phyloP scores from a whole-genome alignment of 1,140 invertebrate genomes.

The Lepidurus apus region DNA sequence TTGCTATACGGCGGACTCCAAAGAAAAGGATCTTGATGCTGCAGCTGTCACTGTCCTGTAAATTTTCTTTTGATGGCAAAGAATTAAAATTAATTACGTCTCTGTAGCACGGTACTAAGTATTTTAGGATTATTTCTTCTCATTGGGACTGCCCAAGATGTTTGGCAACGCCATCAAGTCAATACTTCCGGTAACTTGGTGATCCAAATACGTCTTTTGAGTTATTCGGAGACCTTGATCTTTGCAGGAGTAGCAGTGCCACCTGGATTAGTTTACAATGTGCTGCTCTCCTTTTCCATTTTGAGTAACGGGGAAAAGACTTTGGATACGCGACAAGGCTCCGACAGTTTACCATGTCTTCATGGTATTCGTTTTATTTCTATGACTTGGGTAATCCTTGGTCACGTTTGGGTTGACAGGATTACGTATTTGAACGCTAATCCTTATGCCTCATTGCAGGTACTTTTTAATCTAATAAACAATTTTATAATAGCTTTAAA shows the following conservation, averaged over 20 bases:
- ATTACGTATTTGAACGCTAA: slow-evolving; percentile 19
- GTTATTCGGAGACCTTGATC: neutral
- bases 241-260: neutral
- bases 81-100: neutral
- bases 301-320: slow-evolving; percentile 45
- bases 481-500: neutral
- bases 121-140: slow-evolving; percentile 25
- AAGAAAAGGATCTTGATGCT: slow-evolving; percentile 24
- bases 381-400: slow-evolving; percentile 89
- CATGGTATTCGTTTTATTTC: slow-evolving; percentile 76
- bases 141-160: slow-evolving; percentile 20
- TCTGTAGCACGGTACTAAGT: slow-evolving; percentile 22
- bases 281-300: slow-evolving; percentile 41
- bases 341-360: slow-evolving; percentile 71
- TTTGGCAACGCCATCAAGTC: neutral
- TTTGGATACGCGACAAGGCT: slow-evolving; percentile 44
- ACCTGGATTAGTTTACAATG: neutral
- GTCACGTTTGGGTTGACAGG: slow-evolving; percentile 59
- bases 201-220: neutral
- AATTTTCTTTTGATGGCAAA: neutral
- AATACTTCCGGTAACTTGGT: neutral
- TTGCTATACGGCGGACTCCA: slow-evolving; percentile 24
- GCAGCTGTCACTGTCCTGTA: slow-evolving; percentile 27
- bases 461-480: neutral
- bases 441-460: neutral